These are phyloP conservation scores for Melanotaenia boesemani DNA, from an alignment of 2,797 vertebrate genomes.

Conservation along the genomic window DNA sequence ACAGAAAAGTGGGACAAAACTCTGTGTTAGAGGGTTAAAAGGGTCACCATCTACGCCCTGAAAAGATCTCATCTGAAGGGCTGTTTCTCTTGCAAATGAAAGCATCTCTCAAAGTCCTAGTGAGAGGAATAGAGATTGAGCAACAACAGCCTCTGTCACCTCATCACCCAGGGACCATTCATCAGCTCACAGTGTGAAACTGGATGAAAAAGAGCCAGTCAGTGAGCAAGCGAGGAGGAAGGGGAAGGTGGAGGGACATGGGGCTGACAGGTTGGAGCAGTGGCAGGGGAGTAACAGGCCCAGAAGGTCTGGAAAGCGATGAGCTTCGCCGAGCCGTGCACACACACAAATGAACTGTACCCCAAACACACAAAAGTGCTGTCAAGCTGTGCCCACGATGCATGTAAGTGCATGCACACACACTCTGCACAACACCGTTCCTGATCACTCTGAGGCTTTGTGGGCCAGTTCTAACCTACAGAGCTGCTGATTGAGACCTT, in stretches of 20 bases:
- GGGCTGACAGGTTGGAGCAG: constrained; percentile 40
- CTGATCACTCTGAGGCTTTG: constrained; percentile 4
- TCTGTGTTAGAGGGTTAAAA: constrained; percentile 5
- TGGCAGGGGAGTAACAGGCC: constrained; percentile 44
- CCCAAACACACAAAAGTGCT: constrained; percentile 34
- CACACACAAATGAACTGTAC: constrained; percentile 31
- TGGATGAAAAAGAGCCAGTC: constrained; percentile 23
- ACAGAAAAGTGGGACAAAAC: not conserved
- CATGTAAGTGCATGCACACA: constrained; percentile 10
- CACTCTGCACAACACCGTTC: not conserved
- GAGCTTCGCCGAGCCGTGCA: constrained; percentile 40
- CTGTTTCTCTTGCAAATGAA: constrained; percentile 43
- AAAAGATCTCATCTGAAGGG: constrained; percentile 15
- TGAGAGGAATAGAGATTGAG: constrained; percentile 54
- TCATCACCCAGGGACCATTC: constrained; percentile 63
- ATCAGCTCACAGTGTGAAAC: constrained; percentile 44
- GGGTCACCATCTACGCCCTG: not conserved
- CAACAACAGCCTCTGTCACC: constrained; percentile 60
- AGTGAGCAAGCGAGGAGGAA: not conserved
- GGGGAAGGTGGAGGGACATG: constrained; percentile 10
- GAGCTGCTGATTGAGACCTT: constrained; percentile 16
- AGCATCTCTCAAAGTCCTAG: constrained; percentile 45
- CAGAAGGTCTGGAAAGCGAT: constrained; percentile 53
- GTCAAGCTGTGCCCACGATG: constrained; percentile 34
- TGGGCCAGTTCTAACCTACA: not conserved